Conservation (phyloP, 2,113 vertebrate species). For the Drymodes brunneopygia region DNA sequence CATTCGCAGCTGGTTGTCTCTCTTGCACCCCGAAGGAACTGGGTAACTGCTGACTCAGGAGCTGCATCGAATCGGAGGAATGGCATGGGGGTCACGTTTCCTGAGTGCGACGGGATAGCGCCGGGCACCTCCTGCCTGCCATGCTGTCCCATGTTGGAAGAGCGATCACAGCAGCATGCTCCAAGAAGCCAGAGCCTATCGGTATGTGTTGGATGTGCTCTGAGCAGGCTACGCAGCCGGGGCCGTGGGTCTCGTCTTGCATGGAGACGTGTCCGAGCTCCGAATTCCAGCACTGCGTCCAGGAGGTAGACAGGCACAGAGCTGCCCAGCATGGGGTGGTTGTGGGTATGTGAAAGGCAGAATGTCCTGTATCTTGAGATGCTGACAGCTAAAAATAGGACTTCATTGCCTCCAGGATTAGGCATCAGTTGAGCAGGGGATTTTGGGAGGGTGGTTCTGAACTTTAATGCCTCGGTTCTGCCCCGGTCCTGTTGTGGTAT, state of each 20-base stretch:
- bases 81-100: background rate
- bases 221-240: background rate
- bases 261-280: background rate
- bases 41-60: conserved; percentile 8
- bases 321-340: background rate
- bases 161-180: background rate
- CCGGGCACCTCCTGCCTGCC: background rate
- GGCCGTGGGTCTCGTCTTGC: background rate
- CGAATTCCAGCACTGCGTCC: background rate
- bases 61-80: background rate
- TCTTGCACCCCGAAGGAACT: background rate
- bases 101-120: background rate
- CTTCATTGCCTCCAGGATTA: background rate
- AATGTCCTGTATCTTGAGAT: conserved; percentile 12
- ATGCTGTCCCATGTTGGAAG: background rate
- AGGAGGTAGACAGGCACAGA: background rate
- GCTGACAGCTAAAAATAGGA: conserved; percentile 10
- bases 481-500: background rate
- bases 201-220: background rate
- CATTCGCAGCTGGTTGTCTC: conserved; percentile 3
- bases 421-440: background rate
- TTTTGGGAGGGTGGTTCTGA: background rate
- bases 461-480: background rate
- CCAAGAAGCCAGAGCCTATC: background rate
- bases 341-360: background rate